Evolutionary conservation across 2,888 invertebrate species (phyloP), one percentile per base, ranked within the genome.

Genomic region (Branchipolynoe longqiensis): DNA sequence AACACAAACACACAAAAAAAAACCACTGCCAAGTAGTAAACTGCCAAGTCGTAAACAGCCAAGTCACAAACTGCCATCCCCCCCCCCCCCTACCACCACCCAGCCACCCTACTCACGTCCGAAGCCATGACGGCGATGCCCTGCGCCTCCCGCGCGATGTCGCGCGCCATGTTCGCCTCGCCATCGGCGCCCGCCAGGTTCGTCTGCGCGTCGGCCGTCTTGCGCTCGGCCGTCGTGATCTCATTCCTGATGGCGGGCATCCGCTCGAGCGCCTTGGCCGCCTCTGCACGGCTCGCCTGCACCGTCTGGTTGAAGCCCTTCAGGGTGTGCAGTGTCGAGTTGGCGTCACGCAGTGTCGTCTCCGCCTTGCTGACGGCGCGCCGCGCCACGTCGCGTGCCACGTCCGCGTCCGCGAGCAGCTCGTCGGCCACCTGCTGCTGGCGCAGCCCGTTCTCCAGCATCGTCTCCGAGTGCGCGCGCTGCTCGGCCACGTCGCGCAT

Each of bases 321-420:
- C 31, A 97, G 94, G 33, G 96, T 97, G 88, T 96, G 95, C 87
- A 96, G 95, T 0, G 97, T 98, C 83, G 96, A 95, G 91, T 96
- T 96, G 2, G 97, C 98, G 91, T 97, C 96, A 88, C 95, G 95
- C 8, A 97, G 94, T 0, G 97, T 97, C 89, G 96, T 95, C 90
- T 98, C 97, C 1, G 98, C 98, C 83, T 96, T 95, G 85, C 96
- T 95, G 0, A 98, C 97, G 0, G 98, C 98, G 83, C 96, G 96
- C 85, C 96, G 95, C 0, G 98, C 98, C 90, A 96, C 96, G 3
- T 95, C 96, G 48, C 93, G 89, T 0, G 95, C 94, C 31, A 91
- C 95, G 91, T 97, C 96, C 8, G 97, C 96, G 87, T 97, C 96
- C 0, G 96, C 96, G 85, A 98, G 93, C 14, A 98, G 95, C 88